phyloP scores from a whole-genome alignment of 1,140 invertebrate genomes.

The Caenorhabditis brenneri region DNA sequence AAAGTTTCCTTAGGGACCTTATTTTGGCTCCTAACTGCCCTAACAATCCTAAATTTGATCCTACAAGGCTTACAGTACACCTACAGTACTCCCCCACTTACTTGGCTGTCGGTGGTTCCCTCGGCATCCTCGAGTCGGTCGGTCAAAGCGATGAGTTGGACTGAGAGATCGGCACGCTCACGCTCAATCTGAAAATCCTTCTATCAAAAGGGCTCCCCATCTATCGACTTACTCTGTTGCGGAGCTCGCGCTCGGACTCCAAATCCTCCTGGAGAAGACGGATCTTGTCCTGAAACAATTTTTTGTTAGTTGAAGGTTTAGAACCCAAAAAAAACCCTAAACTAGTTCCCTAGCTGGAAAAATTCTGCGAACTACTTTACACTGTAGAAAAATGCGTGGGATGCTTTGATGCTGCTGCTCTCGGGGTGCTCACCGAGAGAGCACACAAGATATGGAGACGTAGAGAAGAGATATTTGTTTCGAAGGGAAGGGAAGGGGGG shows the following conservation, averaged over 20 bases:
- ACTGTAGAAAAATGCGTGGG: neutral
- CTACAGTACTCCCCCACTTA: too few species aligned
- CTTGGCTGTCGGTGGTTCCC: slow-evolving; percentile 93
- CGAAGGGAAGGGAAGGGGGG: neutral
- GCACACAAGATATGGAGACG: neutral
- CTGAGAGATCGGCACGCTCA: slow-evolving; percentile 92
- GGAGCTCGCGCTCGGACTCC: slow-evolving; percentile 92
- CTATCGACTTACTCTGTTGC: slow-evolving; percentile 84
- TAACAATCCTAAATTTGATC: too few species aligned
- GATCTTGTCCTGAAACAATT: slow-evolving; percentile 84
- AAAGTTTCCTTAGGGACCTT: too few species aligned
- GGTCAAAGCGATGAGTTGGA: slow-evolving; percentile 91
- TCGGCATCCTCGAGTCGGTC: slow-evolving; percentile 96
- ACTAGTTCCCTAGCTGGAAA: too few species aligned
- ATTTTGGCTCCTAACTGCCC: too few species aligned
- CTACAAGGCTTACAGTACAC: too few species aligned
- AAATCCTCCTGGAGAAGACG: slow-evolving; percentile 94
- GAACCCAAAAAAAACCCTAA: too few species aligned
- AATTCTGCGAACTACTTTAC: too few species aligned
- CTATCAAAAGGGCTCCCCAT: too few species aligned
- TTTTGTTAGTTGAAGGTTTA: too few species aligned
- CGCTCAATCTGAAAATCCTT: slow-evolving; percentile 91
- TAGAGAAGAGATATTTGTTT: neutral
- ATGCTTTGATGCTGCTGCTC: too few species aligned
- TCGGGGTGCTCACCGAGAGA: neutral